Conservation (phyloP, 2,113 vertebrate species). For the Rhinolophus ferrumequinum region DNA sequence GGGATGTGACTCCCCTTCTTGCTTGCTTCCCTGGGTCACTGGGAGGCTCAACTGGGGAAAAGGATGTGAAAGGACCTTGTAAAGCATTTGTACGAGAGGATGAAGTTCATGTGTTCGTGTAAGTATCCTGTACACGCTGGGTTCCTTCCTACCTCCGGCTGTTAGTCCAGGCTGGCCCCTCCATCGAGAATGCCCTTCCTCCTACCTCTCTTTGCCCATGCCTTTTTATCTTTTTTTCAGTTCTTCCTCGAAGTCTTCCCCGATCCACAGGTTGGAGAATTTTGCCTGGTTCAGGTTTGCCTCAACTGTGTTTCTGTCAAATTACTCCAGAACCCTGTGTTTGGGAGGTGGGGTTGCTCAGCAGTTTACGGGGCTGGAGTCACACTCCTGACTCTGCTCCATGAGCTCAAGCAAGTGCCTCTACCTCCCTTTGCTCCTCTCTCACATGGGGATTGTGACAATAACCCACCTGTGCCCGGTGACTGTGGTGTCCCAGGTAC, state of each 20-base stretch:
- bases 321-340: neutral
- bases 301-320: neutral
- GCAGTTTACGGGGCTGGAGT: neutral
- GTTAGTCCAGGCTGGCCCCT: neutral
- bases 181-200: neutral
- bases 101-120: neutral
- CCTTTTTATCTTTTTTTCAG: neutral
- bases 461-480: accelerated
- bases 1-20: neutral
- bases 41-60: neutral
- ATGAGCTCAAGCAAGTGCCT: neutral
- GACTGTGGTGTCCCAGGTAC: neutral
- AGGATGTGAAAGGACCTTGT: neutral
- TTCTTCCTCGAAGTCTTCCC: neutral
- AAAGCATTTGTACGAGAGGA: neutral
- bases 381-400: neutral
- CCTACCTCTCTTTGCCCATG: neutral
- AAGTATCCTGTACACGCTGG: neutral
- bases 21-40: neutral
- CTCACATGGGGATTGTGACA: neutral
- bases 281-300: neutral
- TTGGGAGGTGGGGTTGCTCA: neutral
- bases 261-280: neutral
- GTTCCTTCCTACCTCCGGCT: neutral
- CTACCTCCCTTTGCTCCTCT: neutral